Base-by-base conservation (phyloP, 2,113 vertebrate species). In the Hyla sarda region DNA sequence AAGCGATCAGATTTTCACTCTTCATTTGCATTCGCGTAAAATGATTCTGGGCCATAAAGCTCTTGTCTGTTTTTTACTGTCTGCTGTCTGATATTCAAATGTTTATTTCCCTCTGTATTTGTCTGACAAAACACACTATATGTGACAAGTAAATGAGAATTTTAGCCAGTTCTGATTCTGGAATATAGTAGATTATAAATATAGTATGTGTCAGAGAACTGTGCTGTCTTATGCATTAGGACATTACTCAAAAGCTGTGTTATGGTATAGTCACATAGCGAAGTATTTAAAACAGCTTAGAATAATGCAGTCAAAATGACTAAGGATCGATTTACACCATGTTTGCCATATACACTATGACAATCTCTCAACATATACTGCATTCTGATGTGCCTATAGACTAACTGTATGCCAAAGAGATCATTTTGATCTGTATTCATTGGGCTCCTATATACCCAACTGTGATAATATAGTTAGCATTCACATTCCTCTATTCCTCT, bases 21-120 rank as follows among this genome's bases (percentile, higher is more conserved):
- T 69, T 69, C 30, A 69, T 69, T 69, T 69, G 30, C 65, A 69
- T 69, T 37, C 21, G 65, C 34, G 65, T 34, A 69, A 69, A 19
- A 69, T 69, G 65, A 69, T 69, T 69, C 65, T 9, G 16, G 65
- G 65, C 14, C 65, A 69, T 69, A 69, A 69, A 37, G 65, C 65
- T 37, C 30, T 8, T 34, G 30, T 37, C 65, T 69, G 65, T 16
- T 0, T 69, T 69, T 41, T 41, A 32, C 65, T 69, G 28, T 34
- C 65, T 34, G 32, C 65, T 19, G 32, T 69, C 65, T 69, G 34
- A 21, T 34, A 69, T 69, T 34, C 65, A 69, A 69, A 69, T 69
- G 65, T 69, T 69, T 69, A 37, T 69, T 69, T 69, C 16, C 65
- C 32, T 69, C 14, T 30, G 32, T 34, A 69, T 69, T 69, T 69